Percentiles rank a stretch among this genome's conserved stretches.
phyloP scores from a whole-genome alignment of 2,888 invertebrate species.

The Galerucella pusilla region DNA sequence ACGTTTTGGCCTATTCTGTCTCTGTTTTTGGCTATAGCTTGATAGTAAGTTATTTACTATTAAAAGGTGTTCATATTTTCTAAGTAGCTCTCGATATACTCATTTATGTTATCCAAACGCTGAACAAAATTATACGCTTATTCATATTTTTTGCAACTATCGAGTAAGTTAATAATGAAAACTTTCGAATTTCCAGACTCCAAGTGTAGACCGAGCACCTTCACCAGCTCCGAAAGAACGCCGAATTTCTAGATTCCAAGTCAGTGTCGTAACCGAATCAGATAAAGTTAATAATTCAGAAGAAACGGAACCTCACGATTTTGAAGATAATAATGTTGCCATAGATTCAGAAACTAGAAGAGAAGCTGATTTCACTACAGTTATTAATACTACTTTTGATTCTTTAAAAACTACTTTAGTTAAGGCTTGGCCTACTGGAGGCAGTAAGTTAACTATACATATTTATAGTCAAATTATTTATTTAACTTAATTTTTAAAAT shows the following conservation, averaged over 20 bases:
- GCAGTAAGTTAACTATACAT: constrained; percentile 47
- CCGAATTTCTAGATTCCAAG: constrained; percentile 67
- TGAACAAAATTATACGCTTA: too few species aligned
- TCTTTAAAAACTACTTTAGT: constrained; percentile 58
- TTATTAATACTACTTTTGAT: constrained; percentile 61
- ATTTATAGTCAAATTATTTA: background rate
- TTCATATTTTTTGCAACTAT: background rate
- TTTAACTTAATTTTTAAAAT: constrained; percentile 21
- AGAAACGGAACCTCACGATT: constrained; percentile 22
- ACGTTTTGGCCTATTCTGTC: too few species aligned
- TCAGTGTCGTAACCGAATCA: constrained; percentile 67
- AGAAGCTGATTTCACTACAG: constrained; percentile 56
- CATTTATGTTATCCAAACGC: too few species aligned
- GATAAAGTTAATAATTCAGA: constrained; percentile 54
- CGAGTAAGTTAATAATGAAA: background rate
- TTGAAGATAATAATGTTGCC: constrained; percentile 34
- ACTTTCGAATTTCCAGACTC: constrained; percentile 12
- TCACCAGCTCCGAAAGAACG: constrained; percentile 44
- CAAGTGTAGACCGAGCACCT: background rate
- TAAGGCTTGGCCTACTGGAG: constrained; percentile 53
- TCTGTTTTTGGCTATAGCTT: too few species aligned
- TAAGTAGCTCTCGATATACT: too few species aligned
- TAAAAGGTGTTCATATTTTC: too few species aligned
- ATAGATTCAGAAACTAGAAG: constrained; percentile 42
- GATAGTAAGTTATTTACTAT: too few species aligned